These are phyloP conservation scores for Anser brachyrhynchus DNA, from an alignment of 2,113 vertebrate species.

Conservation along the genomic window DNA sequence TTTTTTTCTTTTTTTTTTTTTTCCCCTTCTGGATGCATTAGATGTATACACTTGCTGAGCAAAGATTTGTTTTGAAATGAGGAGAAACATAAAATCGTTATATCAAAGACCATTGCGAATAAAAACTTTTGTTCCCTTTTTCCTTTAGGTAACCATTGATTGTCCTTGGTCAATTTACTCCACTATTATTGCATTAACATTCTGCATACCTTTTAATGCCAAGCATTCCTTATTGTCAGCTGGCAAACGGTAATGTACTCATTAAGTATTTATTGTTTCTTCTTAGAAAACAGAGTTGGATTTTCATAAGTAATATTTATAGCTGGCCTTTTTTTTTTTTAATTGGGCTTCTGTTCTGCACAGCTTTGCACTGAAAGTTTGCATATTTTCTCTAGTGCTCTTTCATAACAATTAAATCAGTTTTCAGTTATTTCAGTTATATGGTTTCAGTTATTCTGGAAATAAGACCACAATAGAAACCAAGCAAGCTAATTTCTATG, in stretches of 20 bases:
- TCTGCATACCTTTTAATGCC: conserved; percentile 93
- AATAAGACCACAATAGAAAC: neutral
- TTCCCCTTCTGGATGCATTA: neutral
- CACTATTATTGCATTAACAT: conserved; percentile 92
- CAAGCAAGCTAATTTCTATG: neutral
- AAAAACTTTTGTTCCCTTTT: neutral
- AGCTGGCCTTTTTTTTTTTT: neutral
- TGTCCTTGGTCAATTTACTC: conserved; percentile 99
- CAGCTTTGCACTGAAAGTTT: neutral
- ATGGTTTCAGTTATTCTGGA: neutral
- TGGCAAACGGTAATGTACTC: conserved; percentile 85
- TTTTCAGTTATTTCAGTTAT: neutral
- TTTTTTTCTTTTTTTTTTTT: neutral
- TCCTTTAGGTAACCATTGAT: conserved; percentile 92
- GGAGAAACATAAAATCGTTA: neutral
- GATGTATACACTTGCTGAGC: neutral
- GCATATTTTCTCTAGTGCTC: neutral
- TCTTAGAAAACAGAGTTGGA: neutral
- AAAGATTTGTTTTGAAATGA: neutral
- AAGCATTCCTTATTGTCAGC: conserved; percentile 90
- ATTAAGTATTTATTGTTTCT: neutral
- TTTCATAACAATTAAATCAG: neutral
- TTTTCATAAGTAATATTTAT: conserved; percentile 4
- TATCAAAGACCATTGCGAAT: neutral
- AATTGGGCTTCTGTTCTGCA: neutral